These are phyloP conservation scores for Pardosa pseudoannulata DNA, from an alignment of 2,888 invertebrate species.

Conservation along the genomic window DNA sequence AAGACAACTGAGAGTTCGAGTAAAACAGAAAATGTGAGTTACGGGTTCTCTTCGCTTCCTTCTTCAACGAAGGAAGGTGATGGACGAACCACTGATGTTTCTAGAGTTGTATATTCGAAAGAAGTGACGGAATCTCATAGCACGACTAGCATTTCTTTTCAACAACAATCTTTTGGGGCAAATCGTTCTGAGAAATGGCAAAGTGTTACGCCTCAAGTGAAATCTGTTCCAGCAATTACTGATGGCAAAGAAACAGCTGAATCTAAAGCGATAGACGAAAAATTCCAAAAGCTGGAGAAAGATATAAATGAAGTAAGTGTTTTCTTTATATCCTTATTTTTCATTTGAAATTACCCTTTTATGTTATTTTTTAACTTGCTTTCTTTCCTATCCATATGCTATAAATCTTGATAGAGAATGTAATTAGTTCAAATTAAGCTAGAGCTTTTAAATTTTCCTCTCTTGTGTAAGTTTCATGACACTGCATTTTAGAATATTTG, in stretches of 20 bases:
- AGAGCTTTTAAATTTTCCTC: too few relatives aligned
- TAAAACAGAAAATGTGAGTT: constrained; percentile 42
- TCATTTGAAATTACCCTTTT: too few relatives aligned
- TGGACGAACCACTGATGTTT: constrained; percentile 37
- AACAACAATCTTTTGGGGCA: constrained; percentile 58
- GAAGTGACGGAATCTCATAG: constrained; percentile 63
- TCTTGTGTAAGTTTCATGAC: too few relatives aligned
- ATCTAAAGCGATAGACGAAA: constrained; percentile 2
- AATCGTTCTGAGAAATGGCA: constrained; percentile 52
- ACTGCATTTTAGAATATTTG: too few relatives aligned
- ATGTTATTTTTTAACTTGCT: too few relatives aligned
- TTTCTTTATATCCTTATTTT: too few relatives aligned
- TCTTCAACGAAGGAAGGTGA: constrained; percentile 22
- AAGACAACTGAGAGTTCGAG: neutral
- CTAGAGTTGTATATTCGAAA: constrained; percentile 64
- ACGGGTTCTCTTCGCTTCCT: constrained; percentile 39
- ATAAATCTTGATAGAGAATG: too few relatives aligned
- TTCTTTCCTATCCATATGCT: too few relatives aligned
- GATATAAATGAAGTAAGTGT: constrained; percentile 41
- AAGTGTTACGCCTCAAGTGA: constrained; percentile 36
- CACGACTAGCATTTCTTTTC: constrained; percentile 56
- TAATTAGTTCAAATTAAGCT: too few relatives aligned
- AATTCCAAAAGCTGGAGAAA: constrained; percentile 31
- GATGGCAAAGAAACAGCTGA: neutral
- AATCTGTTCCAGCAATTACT: neutral